Evolutionary conservation across 2,797 vertebrate genomes (phyloP).

Genomic region (Staurois parvus): DNA sequence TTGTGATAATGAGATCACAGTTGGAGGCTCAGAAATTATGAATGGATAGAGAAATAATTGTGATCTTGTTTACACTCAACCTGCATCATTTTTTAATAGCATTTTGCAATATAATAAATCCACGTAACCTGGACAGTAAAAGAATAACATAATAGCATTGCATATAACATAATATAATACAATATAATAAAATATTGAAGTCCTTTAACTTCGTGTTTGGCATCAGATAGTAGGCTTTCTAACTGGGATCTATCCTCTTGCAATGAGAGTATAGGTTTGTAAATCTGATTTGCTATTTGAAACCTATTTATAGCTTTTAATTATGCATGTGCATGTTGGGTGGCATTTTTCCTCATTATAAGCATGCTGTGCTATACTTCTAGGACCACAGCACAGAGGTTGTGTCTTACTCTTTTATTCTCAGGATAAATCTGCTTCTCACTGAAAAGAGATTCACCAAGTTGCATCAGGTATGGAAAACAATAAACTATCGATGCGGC

Average conservation of each 20-base stretch:
- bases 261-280: not conserved
- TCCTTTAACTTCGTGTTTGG: not conserved
- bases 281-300: not conserved
- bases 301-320: not conserved
- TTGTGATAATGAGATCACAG: conserved; percentile 19
- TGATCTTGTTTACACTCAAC: not conserved
- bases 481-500: no score
- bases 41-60: not conserved
- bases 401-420: not conserved
- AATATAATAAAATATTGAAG: not conserved
- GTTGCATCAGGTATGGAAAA: no score
- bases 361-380: not conserved
- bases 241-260: not conserved
- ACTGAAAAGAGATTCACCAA: no score
- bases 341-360: not conserved
- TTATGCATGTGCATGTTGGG: not conserved
- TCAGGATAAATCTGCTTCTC: not conserved
- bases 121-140: no score
- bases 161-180: not conserved
- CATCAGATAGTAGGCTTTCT: not conserved
- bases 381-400: not conserved
- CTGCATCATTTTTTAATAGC: not conserved
- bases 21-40: not conserved
- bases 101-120: not conserved
- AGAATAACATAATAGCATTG: no score